These are phyloP conservation scores for Mobula birostris DNA, from an alignment of 2,113 vertebrate species.

Conservation along the genomic window DNA sequence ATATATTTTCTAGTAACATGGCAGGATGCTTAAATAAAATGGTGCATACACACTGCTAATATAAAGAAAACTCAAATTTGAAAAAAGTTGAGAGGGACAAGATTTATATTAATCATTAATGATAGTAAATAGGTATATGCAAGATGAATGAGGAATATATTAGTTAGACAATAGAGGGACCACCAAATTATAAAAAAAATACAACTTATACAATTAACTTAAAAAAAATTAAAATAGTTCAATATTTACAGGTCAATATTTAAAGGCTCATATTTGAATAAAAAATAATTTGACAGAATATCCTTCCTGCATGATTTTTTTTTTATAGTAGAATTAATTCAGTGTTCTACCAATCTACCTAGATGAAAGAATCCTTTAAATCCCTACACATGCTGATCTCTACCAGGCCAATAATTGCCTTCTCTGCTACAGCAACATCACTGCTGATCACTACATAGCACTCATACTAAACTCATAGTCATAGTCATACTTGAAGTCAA, in stretches of 20 bases:
- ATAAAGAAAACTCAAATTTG: neutral
- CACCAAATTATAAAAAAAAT: neutral
- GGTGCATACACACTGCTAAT: neutral
- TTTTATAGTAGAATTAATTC: neutral
- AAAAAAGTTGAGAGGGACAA: neutral
- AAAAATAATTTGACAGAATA: neutral
- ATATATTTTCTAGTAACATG: neutral
- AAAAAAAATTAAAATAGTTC: neutral
- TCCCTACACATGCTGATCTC: neutral
- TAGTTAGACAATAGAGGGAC: neutral
- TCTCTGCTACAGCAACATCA: neutral
- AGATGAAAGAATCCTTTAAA: neutral
- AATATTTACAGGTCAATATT: slow-evolving; percentile 22
- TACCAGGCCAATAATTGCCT: neutral
- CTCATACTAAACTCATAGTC: neutral
- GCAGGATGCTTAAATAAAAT: neutral
- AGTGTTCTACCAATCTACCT: neutral
- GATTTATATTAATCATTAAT: neutral
- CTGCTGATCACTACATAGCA: neutral
- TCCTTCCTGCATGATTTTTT: too few relatives aligned
- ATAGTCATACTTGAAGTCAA: too few relatives aligned
- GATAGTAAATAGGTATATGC: neutral
- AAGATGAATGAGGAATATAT: neutral
- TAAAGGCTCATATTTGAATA: neutral
- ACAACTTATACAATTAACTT: neutral